phyloP scores from a whole-genome alignment of 2,888 invertebrate species.

The Acleris sparsana region DNA sequence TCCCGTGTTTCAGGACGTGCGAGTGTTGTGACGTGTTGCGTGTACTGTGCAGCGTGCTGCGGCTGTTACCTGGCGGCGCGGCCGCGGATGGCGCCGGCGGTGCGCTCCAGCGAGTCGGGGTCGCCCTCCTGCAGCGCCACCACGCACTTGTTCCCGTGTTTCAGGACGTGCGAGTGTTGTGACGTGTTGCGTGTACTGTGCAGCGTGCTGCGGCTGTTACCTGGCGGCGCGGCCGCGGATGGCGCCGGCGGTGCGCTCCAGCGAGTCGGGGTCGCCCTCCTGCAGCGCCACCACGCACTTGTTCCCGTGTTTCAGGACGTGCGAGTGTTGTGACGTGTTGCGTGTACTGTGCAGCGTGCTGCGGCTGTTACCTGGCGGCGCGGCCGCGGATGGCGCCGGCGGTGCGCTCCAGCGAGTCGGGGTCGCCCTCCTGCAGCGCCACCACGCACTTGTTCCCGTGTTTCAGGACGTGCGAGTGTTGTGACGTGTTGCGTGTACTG shows the following conservation, averaged over 20 bases:
- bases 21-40: not conserved
- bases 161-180: not conserved
- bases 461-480: not conserved
- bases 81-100: constrained; percentile 98
- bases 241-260: constrained; percentile 97
- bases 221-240: constrained; percentile 95
- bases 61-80: constrained; percentile 86
- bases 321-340: not conserved
- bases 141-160: not conserved
- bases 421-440: constrained; percentile 96
- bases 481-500: not conserved
- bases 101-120: constrained; percentile 94
- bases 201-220: constrained; percentile 43
- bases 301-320: not conserved
- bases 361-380: constrained; percentile 83
- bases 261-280: constrained; percentile 95
- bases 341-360: not conserved
- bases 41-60: not conserved
- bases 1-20: not conserved
- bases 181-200: not conserved
- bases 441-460: not conserved
- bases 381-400: constrained; percentile 98
- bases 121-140: constrained; percentile 95
- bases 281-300: constrained; percentile 88
- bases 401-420: constrained; percentile 95